phyloP scores from a whole-genome alignment of 2,888 invertebrate species.

The Sclerodermus sp. region DNA sequence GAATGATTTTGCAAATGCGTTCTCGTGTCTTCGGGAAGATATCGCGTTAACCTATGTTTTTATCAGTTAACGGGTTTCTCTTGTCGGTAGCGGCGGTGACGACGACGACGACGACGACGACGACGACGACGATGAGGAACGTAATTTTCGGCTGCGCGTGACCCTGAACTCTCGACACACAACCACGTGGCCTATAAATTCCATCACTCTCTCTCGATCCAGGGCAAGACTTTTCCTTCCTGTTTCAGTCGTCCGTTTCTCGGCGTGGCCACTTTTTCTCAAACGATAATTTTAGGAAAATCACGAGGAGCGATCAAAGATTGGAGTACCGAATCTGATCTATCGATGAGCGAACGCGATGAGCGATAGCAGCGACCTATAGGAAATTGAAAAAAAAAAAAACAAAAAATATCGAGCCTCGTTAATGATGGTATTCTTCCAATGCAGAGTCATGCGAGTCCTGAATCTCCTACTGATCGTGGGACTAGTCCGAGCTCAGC shows the following conservation, averaged over 20 bases:
- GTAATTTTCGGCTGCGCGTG: conserved; percentile 1
- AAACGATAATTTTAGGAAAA: neutral
- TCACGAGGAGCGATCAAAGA: too few relatives aligned
- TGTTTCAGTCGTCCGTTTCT: neutral
- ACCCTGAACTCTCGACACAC: conserved; percentile 15
- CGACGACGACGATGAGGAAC: neutral
- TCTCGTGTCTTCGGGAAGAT: too few relatives aligned
- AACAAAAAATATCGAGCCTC: too few relatives aligned
- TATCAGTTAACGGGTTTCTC: too few relatives aligned
- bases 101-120: too few relatives aligned
- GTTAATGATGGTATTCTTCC: neutral
- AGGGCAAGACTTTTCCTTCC: conserved; percentile 17
- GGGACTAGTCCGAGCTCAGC: conserved; percentile 29
- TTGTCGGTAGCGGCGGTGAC: too few relatives aligned
- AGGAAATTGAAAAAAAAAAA: too few relatives aligned
- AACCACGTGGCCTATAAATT: conserved; percentile 13
- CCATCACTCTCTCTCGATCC: conserved; percentile 19
- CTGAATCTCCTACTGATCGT: conserved; percentile 16
- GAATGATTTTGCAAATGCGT: too few relatives aligned
- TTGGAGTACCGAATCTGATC: too few relatives aligned
- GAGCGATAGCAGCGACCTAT: neutral
- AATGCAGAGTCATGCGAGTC: conserved; percentile 31
- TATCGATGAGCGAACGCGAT: too few relatives aligned
- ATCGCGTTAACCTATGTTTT: too few relatives aligned
- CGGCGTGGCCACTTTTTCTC: neutral